Conservation (phyloP, 2,113 vertebrate genomes). For the Hypanus sabinus region DNA sequence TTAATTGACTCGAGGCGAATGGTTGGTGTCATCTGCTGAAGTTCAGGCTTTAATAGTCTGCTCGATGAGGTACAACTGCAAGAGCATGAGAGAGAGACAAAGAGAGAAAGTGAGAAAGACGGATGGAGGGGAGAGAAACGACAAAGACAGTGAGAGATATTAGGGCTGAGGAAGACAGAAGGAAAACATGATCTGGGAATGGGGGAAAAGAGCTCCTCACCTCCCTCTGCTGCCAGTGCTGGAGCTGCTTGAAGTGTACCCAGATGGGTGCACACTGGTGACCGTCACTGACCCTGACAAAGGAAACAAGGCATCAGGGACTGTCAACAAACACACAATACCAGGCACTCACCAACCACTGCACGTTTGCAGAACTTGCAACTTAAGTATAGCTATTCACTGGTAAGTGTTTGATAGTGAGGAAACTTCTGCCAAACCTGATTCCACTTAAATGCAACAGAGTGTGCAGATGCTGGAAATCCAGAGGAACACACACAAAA, state of each 20-base stretch:
- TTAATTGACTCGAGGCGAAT: constrained; percentile 65
- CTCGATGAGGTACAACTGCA: constrained; percentile 66
- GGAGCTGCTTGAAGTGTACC: constrained; percentile 68
- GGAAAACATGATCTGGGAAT: too few species aligned
- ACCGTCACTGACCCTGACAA: constrained; percentile 54
- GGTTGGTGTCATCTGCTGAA: constrained; percentile 62
- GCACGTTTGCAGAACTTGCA: background rate
- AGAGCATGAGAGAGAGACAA: background rate
- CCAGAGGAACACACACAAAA: too few species aligned
- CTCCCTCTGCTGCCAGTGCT: constrained; percentile 69
- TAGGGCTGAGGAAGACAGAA: too few species aligned
- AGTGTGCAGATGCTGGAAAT: too few species aligned
- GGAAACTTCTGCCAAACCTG: background rate
- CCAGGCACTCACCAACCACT: too few species aligned
- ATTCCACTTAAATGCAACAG: background rate
- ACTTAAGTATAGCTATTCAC: background rate
- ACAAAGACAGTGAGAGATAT: too few species aligned
- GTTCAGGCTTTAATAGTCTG: constrained; percentile 64
- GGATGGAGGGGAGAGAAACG: too few species aligned
- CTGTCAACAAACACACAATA: too few species aligned
- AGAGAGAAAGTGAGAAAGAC: background rate
- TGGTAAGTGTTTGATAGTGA: background rate
- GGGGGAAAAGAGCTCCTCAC: constrained; percentile 46
- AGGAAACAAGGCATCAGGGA: background rate
- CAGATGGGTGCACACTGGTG: constrained; percentile 58